These are phyloP conservation scores for Pedicia rivosa DNA, from an alignment of 2,888 invertebrate species.

Conservation along the genomic window DNA sequence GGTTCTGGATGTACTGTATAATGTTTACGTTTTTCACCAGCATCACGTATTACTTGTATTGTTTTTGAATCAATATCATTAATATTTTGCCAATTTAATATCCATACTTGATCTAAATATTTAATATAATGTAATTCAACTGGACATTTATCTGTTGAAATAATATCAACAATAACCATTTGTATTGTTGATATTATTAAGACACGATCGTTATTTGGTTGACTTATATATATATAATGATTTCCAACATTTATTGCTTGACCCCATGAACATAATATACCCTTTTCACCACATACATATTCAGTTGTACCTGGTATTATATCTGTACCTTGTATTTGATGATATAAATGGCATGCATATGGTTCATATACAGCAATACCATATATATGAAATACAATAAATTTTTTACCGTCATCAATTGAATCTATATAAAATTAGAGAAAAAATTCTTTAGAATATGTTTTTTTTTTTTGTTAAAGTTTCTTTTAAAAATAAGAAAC, in stretches of 20 bases:
- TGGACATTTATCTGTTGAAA: conserved; percentile 54
- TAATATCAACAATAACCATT: conserved; percentile 53
- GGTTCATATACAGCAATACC: conserved; percentile 61
- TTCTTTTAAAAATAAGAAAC: background rate
- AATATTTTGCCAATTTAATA: conserved; percentile 36
- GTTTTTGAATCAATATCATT: conserved; percentile 11
- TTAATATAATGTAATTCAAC: conserved; percentile 52
- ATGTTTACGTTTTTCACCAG: conserved; percentile 53
- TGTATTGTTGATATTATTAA: conserved; percentile 54
- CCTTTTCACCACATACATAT: conserved; percentile 52
- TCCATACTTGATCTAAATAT: conserved; percentile 58
- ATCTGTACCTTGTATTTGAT: conserved; percentile 52
- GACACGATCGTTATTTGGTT: conserved; percentile 51
- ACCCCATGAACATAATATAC: conserved; percentile 52
- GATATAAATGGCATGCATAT: conserved; percentile 47
- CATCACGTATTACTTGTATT: conserved; percentile 48
- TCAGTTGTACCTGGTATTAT: conserved; percentile 56
- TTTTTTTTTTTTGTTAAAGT: no score
- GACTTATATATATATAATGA: conserved; percentile 54
- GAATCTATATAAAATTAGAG: background rate
- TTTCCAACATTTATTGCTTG: conserved; percentile 52
- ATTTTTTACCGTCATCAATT: conserved; percentile 34
- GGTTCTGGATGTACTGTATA: conserved; percentile 57
- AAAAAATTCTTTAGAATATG: no score
- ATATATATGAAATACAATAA: conserved; percentile 60